Evolutionary conservation across 2,888 invertebrate species (phyloP), one percentile per base, ranked within the genome.

Genomic region (Agrotis exclamationis): DNA sequence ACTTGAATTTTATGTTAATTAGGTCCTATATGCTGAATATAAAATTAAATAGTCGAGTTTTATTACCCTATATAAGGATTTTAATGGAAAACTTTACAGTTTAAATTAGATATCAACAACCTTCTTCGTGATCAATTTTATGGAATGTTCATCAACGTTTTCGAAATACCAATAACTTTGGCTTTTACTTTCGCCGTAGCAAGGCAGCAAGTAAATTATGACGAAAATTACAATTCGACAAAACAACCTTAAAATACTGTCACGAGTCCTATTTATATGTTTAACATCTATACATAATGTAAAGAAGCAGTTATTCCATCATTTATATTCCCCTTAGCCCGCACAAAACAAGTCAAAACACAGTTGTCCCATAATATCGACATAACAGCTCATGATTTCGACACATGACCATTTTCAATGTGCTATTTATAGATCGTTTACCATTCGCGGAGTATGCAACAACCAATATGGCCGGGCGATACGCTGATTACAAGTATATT

Each of bases 401-500:
- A 74, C 70, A 72, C 56, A 59, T 74, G 53, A 28, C 73, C 62
- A 82, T 82, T 65, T 70, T 67, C 74, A 73, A 50, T 67, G 69
- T 65, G 24, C 71, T 84, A 84, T 78, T 68, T 70, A 73, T 84
- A 84, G 82, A 56, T 45, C 64, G 48, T 24, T 60, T 56, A 66
- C 72, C 65, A 70, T 73, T 73, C 65, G 67, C 60, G 69, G 53
- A 50, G 67, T 70, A 47, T 50, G 64, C 60, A 54, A 14, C 65
- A 50, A 74, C 39, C 50, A 65, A 70, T 56, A 76, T 82, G 84
- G 82, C 75, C 59, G 74, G 74, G 39, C 65, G 66, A 56, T 70
- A 60, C 57, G 68, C 75, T 69, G 77, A 79, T 80, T 78, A 82
- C 75, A 82, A 84, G 47, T 80, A 67, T 62, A 82, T 80, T 79